Evolutionary conservation across 1,140 invertebrate species (phyloP), one percentile per base, ranked within the genome.

Genomic region (Ceratina australensis): DNA sequence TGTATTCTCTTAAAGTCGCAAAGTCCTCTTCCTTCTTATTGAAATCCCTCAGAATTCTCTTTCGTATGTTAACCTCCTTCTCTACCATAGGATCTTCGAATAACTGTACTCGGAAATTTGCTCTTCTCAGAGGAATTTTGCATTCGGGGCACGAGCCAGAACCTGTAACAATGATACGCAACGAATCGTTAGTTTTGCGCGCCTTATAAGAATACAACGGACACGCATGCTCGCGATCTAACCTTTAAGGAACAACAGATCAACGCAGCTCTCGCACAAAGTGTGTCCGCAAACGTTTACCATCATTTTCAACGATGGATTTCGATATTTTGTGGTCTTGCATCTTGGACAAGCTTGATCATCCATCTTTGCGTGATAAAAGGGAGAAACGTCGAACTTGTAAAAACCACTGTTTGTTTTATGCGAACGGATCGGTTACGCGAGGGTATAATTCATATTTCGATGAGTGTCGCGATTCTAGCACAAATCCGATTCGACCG

Each of bases 281-380:
- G 97, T 96, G 93, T 99, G 99, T 8, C 98, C 99, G 93, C 99
- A 99, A 64, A 98, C 95, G 92, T 99, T 99, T 67, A 99, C 98
- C 96, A 99, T 96, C 92, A 99, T 94, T 91, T 99, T 98, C 50
- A 99, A 92, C 0, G 96, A 98, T 33, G 98, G 98, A 93, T 99
- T 99, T 92, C 98, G 95, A 90, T 99, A 99, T 93, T 99, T 99
- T 61, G 97, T 99, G 33, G 98, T 99, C 94, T 99, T 99, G 93
- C 99, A 99, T 90, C 97, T 94, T 80, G 98, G 98, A 93, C 99
- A 99, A 18, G 95, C 96, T 91, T 97, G 96, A 86, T 98, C 97
- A 80, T 97, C 96, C 96, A 97, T 97, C 60, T 72, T 89, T 75
- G 28, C 54, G 3, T 60, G 16, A 8, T 64, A 66, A 22, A 13